phyloP scores from a whole-genome alignment of 1,140 invertebrate genomes.

The Aleiodes sp. region DNA sequence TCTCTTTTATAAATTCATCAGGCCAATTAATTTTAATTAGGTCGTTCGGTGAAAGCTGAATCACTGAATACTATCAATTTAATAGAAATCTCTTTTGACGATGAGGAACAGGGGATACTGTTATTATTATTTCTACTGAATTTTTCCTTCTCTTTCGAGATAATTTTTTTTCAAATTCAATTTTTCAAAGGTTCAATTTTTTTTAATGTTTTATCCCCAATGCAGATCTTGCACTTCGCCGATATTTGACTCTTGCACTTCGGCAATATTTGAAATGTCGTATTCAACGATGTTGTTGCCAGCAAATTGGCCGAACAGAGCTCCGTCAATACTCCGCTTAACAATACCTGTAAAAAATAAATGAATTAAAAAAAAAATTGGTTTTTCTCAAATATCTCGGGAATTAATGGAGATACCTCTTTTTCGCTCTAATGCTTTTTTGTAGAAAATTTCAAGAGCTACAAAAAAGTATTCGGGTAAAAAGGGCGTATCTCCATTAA shows the following conservation, averaged over 20 bases:
- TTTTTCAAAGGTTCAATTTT: slow-evolving; percentile 26
- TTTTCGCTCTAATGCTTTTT: background rate
- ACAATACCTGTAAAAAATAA: slow-evolving; percentile 70
- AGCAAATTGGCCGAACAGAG: slow-evolving; percentile 79
- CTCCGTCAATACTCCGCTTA: slow-evolving; percentile 73
- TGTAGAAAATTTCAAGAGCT: background rate
- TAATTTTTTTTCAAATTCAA: slow-evolving; percentile 13
- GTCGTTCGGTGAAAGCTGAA: background rate
- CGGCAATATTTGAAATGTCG: slow-evolving; percentile 75
- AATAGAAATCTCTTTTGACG: background rate
- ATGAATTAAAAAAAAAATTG: slow-evolving; percentile 26
- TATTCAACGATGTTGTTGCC: slow-evolving; percentile 78
- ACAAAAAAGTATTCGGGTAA: no score
- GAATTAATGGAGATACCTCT: no score
- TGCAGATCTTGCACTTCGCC: slow-evolving; percentile 60
- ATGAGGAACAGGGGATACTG: background rate
- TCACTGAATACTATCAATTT: background rate
- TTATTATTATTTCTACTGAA: background rate
- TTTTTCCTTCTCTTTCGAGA: background rate
- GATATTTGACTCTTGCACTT: slow-evolving; percentile 72
- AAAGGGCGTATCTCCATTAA: no score
- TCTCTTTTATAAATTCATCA: no score
- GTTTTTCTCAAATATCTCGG: no score
- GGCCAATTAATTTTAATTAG: background rate
- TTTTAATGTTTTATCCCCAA: background rate